Evolutionary conservation across 2,113 vertebrate genomes (phyloP).

Genomic region (Erinaceus europaeus): DNA sequence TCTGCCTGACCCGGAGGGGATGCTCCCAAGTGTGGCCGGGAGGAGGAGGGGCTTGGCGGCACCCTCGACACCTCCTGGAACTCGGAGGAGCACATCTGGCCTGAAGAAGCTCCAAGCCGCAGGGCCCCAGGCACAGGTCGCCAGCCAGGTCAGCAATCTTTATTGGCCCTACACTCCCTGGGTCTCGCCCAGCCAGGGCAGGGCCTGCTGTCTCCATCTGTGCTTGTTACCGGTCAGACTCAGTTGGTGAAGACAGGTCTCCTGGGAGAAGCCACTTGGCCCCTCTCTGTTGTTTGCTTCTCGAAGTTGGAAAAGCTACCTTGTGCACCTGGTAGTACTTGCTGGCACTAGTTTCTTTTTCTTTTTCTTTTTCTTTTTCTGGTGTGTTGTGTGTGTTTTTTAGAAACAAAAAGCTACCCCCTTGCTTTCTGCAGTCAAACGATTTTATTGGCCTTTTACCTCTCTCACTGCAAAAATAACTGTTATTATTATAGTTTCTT

Average conservation of each 20-base stretch:
- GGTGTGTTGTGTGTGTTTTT: neutral
- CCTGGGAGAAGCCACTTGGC: slow-evolving; percentile 65
- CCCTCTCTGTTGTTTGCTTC: slow-evolving; percentile 55
- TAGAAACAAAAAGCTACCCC: slow-evolving; percentile 55
- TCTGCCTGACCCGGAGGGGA: slow-evolving; percentile 45
- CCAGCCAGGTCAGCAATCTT: slow-evolving; percentile 42
- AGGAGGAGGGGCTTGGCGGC: slow-evolving; percentile 1
- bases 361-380: neutral
- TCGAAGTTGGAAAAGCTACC: slow-evolving; percentile 65
- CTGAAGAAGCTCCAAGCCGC: slow-evolving; percentile 45
- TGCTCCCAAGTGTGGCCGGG: neutral
- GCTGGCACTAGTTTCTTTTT: slow-evolving; percentile 39
- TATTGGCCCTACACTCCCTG: neutral
- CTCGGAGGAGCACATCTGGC: slow-evolving; percentile 9
- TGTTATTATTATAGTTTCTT: no score
- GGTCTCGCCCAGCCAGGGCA: neutral
- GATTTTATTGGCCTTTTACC: slow-evolving; percentile 37
- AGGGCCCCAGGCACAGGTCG: neutral
- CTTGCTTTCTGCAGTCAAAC: slow-evolving; percentile 47
- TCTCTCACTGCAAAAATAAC: slow-evolving; percentile 41
- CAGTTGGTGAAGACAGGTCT: slow-evolving; percentile 62
- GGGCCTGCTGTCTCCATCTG: slow-evolving; percentile 47
- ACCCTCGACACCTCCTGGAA: slow-evolving; percentile 44
- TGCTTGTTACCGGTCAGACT: slow-evolving; percentile 51
- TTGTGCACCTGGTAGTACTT: slow-evolving; percentile 66